Evolutionary conservation across 2,888 invertebrate genomes (phyloP).

Genomic region (Steromphala cineraria): DNA sequence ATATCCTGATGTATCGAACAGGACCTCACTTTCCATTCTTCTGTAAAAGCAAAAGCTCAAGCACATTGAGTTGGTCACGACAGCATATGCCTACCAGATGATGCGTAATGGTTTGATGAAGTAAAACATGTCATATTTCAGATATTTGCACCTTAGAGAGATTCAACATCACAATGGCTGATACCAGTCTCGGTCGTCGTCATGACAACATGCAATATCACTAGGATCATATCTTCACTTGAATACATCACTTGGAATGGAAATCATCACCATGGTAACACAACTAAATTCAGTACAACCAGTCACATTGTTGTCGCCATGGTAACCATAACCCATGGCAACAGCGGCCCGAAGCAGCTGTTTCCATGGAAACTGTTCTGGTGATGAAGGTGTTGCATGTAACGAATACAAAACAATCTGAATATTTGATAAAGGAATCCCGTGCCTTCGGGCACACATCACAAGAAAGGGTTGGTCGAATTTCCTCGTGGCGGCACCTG

Average conservation of each 20-base stretch:
- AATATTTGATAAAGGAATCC: too few species aligned
- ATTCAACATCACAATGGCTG: background rate
- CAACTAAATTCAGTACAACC: background rate
- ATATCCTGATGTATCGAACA: too few species aligned
- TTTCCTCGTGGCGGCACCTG: slow-evolving; percentile 60
- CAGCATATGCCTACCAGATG: too few species aligned
- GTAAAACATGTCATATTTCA: background rate
- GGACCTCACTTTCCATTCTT: too few species aligned
- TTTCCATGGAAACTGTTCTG: background rate
- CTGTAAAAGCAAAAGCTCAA: too few species aligned
- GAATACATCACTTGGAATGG: background rate
- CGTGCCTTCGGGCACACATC: slow-evolving; percentile 38
- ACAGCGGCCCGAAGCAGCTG: background rate
- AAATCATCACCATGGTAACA: slow-evolving; percentile 11
- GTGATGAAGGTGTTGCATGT: too few species aligned
- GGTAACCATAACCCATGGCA: background rate
- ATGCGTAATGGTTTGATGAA: too few species aligned
- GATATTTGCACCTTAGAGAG: background rate
- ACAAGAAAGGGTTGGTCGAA: slow-evolving; percentile 70
- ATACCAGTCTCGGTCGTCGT: background rate
- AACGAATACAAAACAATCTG: too few species aligned
- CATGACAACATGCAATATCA: slow-evolving; percentile 19
- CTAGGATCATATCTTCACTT: background rate
- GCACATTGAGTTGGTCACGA: too few species aligned
- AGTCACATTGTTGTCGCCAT: background rate